Evolutionary conservation across 2,888 invertebrate species (phyloP), one percentile per base, ranked within the genome.

Genomic region (Flexamia atlantica): DNA sequence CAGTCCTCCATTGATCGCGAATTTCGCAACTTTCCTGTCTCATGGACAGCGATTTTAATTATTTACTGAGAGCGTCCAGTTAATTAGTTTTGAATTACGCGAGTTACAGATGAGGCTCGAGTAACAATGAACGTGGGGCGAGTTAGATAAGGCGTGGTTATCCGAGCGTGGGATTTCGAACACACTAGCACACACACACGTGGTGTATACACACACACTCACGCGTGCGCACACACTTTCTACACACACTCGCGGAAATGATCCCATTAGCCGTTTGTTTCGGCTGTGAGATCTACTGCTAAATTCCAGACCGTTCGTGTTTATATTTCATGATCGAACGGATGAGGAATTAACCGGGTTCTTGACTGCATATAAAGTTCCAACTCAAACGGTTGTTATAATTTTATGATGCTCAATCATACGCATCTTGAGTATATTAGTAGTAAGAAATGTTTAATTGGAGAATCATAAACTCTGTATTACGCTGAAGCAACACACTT

Each of bases 131-230:
- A 17, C n/a, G 46, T 46, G 2, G 20, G 57, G 23, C 17, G 64
- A 12, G 64, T 64, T 64, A 64, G 64, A 30, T 64, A 64, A 64
- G 64, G 64, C 30, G 64, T 64, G 64, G 64, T 64, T 64, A 64
- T 64, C 64, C 64, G 1, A 17, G 53, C 53, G 64, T 64, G 64
- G 64, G 64, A 64, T 64, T 5, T 30, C 28, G 14, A 12, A 28
- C 64, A 28, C 28, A 14, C 30, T n/a, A n/a, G 30, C 53, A 23
- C 30, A 2, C 5, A 64, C 30, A 28, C 28, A 64, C 28, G 14
- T n/a, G 20, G 3, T 1, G 9, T 36, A 36, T 36, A 12, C 46
- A 46, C 46, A 46, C 14, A 28, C 64, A 64, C 64, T 2, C 64
- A 28, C 64, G 14, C 28, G 14, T 17, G 10, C 25, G 28, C 64